Evolutionary conservation across 2,113 vertebrate genomes (phyloP).

Genomic region (Xiphorhynchus elegans): DNA sequence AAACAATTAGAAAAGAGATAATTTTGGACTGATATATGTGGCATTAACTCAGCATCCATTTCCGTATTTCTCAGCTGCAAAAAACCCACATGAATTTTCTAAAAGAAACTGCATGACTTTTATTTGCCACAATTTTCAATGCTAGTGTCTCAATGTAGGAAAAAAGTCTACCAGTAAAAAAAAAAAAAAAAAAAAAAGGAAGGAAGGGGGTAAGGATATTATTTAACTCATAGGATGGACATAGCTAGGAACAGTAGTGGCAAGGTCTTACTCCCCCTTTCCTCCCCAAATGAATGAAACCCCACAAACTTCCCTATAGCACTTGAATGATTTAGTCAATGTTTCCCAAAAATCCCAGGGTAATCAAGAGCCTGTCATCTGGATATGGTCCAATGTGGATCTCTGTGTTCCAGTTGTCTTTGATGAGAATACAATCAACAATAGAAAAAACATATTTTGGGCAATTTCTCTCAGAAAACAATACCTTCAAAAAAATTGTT

Average conservation of each 20-base stretch:
- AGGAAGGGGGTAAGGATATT: not conserved
- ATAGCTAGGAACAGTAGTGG: not conserved
- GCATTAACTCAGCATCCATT: not conserved
- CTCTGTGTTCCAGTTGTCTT: not conserved
- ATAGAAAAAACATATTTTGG: not conserved
- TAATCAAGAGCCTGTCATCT: not conserved
- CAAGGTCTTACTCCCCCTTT: not conserved
- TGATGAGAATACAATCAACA: not conserved
- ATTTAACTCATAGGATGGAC: not conserved
- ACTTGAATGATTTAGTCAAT: not conserved
- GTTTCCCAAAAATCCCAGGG: not conserved
- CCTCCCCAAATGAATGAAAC: not conserved
- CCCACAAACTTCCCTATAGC: not conserved
- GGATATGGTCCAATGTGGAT: not conserved
- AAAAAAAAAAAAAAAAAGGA: not conserved
- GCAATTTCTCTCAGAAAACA: not conserved
- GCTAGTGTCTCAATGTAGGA: not conserved
- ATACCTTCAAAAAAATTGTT: not conserved
- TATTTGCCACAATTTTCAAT: not conserved
- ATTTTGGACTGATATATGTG: not conserved
- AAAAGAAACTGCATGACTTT: not conserved
- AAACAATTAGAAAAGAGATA: not conserved
- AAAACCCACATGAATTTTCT: not conserved
- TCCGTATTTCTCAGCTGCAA: not conserved
- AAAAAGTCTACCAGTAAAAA: not conserved